Percentiles rank a stretch among this genome's conserved stretches.
Conservation (phyloP, 2,888 invertebrate species). For the Brachypalpus laphriformis region DNA sequence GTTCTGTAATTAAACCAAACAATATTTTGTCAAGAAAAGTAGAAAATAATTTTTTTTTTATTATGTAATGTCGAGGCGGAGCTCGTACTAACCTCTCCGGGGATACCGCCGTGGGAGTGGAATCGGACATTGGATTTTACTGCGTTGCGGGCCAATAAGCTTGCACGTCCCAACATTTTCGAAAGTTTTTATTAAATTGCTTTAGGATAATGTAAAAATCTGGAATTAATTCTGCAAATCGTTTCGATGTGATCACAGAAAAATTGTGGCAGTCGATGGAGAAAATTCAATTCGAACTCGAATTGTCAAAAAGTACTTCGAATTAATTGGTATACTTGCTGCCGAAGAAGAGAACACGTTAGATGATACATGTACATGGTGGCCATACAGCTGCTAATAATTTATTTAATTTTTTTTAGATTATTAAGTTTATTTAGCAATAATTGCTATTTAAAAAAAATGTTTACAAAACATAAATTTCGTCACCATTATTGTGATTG, state of each 20-base stretch:
- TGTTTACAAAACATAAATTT: too few relatives aligned
- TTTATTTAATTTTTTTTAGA: too few relatives aligned
- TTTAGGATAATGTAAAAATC: slow-evolving; percentile 11
- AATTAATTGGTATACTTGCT: not conserved
- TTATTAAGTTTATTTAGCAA: too few relatives aligned
- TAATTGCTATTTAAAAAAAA: too few relatives aligned
- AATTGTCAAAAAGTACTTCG: slow-evolving; percentile 55
- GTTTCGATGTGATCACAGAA: not conserved
- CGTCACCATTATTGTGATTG: too few relatives aligned
- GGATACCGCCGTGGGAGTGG: slow-evolving; percentile 83
- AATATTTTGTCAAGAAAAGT: slow-evolving; percentile 58
- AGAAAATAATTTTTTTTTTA: slow-evolving; percentile 38
- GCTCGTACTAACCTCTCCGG: slow-evolving; percentile 83
- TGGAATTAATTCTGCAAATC: slow-evolving; percentile 12
- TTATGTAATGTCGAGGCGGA: slow-evolving; percentile 78
- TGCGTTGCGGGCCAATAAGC: slow-evolving; percentile 80
- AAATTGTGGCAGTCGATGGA: slow-evolving; percentile 20
- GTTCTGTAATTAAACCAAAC: slow-evolving; percentile 86
- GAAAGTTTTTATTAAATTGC: slow-evolving; percentile 4
- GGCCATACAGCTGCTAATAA: too few relatives aligned
- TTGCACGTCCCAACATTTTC: slow-evolving; percentile 81
- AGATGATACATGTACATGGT: not conserved
- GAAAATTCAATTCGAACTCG: slow-evolving; percentile 41
- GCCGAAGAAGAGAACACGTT: not conserved
- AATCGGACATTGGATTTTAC: slow-evolving; percentile 80